A percentile compares a stretch with the other conserved stretches of the same genome.
These are phyloP conservation scores for Athripsodes cinereus DNA, from an alignment of 2,888 invertebrate species.

Conservation along the genomic window DNA sequence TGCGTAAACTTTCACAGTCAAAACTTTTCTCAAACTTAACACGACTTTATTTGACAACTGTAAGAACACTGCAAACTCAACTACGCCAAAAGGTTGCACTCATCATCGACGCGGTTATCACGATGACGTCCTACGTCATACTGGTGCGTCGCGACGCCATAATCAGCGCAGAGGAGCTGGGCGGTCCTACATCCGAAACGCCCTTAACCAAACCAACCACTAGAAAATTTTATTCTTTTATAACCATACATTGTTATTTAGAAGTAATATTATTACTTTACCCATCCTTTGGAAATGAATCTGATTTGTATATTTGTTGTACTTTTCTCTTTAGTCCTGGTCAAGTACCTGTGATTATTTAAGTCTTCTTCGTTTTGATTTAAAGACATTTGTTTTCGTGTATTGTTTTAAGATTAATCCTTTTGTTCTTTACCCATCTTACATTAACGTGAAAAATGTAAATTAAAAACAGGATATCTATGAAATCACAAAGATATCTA, in stretches of 20 bases:
- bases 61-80: neutral
- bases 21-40: slow-evolving; percentile 2
- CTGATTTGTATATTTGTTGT: neutral
- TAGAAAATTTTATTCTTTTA: slow-evolving; percentile 10
- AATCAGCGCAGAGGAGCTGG: slow-evolving; percentile 32
- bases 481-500: too few relatives aligned
- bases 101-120: neutral
- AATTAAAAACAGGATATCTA: too few relatives aligned
- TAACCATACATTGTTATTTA: slow-evolving; percentile 1
- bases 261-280: neutral
- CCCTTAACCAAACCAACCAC: slow-evolving; percentile 35
- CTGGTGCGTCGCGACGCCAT: slow-evolving; percentile 31
- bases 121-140: slow-evolving; percentile 16
- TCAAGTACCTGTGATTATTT: neutral
- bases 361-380: too few relatives aligned
- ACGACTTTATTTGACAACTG: neutral
- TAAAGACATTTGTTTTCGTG: too few relatives aligned
- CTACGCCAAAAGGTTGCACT: neutral
- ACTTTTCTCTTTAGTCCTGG: neutral
- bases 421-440: too few relatives aligned
- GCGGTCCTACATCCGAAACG: slow-evolving; percentile 38
- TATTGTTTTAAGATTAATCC: too few relatives aligned
- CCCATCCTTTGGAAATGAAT: neutral
- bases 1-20: neutral
- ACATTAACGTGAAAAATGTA: too few relatives aligned